Evolutionary conservation across 2,888 invertebrate genomes (phyloP).

Genomic region (Gibbula magus): DNA sequence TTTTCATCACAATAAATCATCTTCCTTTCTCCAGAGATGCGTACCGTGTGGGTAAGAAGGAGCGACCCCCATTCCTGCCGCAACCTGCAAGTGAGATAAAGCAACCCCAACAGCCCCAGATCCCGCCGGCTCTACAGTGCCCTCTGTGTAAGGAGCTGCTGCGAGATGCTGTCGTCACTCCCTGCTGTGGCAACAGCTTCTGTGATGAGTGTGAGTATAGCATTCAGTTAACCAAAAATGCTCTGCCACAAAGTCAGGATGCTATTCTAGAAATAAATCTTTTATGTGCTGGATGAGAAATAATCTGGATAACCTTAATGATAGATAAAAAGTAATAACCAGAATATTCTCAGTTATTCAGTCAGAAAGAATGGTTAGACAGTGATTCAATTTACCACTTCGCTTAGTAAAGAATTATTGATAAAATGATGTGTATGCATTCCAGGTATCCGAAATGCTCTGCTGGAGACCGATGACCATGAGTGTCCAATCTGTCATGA

Average conservation of each 20-base stretch:
- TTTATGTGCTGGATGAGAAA: no score
- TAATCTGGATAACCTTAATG: no score
- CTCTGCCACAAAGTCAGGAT: no score
- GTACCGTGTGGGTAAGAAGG: slow-evolving; percentile 84
- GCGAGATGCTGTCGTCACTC: slow-evolving; percentile 97
- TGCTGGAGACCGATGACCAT: slow-evolving; percentile 94
- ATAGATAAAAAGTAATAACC: no score
- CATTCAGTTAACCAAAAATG: background rate
- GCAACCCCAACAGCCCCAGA: slow-evolving; percentile 67
- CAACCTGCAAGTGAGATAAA: slow-evolving; percentile 67
- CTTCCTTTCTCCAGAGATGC: slow-evolving; percentile 81
- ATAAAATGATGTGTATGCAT: background rate
- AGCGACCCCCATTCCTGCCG: slow-evolving; percentile 81
- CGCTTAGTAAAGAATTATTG: no score
- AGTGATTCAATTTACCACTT: no score
- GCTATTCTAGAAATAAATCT: no score
- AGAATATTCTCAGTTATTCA: no score
- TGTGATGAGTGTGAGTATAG: slow-evolving; percentile 94
- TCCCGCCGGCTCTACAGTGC: slow-evolving; percentile 94
- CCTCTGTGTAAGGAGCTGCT: slow-evolving; percentile 93
- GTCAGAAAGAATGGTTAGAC: no score
- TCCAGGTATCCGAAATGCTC: slow-evolving; percentile 88
- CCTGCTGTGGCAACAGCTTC: slow-evolving; percentile 98
- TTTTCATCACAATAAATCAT: no score
- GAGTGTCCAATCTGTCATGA: slow-evolving; percentile 96